A percentile compares a stretch with the other conserved stretches of the same genome.
Evolutionary conservation across 2,888 invertebrate genomes (phyloP).

Genomic region (Gymnocheta viridis): DNA sequence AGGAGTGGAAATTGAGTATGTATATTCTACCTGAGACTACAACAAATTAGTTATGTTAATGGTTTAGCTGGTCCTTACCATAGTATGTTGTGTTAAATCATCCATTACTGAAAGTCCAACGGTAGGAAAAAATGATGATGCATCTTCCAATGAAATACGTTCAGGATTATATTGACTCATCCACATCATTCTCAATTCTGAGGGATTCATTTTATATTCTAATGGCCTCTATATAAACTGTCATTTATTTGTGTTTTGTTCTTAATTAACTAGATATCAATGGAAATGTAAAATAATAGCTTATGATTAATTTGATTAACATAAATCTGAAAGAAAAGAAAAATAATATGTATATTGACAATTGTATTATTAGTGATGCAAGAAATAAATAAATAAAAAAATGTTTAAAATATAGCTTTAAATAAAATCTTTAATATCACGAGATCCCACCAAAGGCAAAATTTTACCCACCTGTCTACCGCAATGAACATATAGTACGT

Average conservation of each 20-base stretch:
- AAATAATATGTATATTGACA: not conserved
- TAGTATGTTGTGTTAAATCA: constrained; percentile 83
- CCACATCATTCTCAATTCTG: constrained; percentile 82
- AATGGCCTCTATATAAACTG: constrained; percentile 14
- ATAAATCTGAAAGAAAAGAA: constrained; percentile 40
- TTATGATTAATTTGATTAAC: constrained; percentile 15
- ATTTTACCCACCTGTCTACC: too few species aligned
- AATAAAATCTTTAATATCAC: too few species aligned
- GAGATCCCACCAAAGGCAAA: too few species aligned
- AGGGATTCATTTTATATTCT: constrained; percentile 75
- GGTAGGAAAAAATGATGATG: constrained; percentile 81
- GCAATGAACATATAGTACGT: too few species aligned
- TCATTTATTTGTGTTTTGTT: constrained; percentile 54
- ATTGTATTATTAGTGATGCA: too few species aligned
- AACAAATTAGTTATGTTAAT: not conserved
- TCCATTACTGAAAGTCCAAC: constrained; percentile 84
- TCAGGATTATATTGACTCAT: constrained; percentile 84
- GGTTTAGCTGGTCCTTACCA: constrained; percentile 80
- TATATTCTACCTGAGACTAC: not conserved
- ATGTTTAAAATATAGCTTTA: too few species aligned
- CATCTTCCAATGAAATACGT: constrained; percentile 81
- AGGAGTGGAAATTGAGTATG: not conserved
- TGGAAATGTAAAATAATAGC: constrained; percentile 34
- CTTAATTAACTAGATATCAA: constrained; percentile 33
- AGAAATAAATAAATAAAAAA: too few species aligned